Base-by-base conservation (phyloP, 2,888 invertebrate species). In the Drosophila hamatofila region DNA sequence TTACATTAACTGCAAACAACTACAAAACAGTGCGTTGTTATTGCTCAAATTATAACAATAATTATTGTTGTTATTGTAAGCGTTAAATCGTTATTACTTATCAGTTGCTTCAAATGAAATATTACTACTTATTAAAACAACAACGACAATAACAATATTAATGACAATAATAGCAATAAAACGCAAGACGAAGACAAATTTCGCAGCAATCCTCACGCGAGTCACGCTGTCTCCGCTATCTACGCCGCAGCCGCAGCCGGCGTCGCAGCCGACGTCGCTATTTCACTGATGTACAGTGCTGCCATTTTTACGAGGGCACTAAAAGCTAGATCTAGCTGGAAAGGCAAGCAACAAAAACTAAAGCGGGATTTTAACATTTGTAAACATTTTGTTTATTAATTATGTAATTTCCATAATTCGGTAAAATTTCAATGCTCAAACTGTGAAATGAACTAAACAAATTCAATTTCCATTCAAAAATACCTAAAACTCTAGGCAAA, bases 1-100 rank as follows among this genome's bases (percentile, higher is more conserved):
- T 49, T 55, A 51, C 37, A 66, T 25, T 35, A 12, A 37, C 41
- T 8, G 18, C 14, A 14, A 63, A 58, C 37, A 7, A 18, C n/a
- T n/a, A n/a, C 18, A 57, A 35, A 46, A 9, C 11, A 60, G 18
- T 52, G 16, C 23, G 48, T 48, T 77, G 59, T 62, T 63, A 54
- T 49, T 75, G 41, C 42, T 51, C 35, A 39, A 60, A 57, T 75
- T 66, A 65, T 56, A 46, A 14, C 51, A 55, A 12, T n/a, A n/a
- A 30, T 16, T 54, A 48, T 56, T 44, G 23, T 18, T 78, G 61
- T 59, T 66, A 37, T 72, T 67, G 48, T 49, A 63, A 57, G 51
- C 60, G 52, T 58, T 61, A 60, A 60, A 63, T 60, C 65, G 59
- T 64, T 64, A 61, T 70, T 61, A 35, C 30, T 37, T 62, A 74